These are phyloP conservation scores for Dromius quadrimaculatus DNA, from an alignment of 2,888 invertebrate species.

Conservation along the genomic window DNA sequence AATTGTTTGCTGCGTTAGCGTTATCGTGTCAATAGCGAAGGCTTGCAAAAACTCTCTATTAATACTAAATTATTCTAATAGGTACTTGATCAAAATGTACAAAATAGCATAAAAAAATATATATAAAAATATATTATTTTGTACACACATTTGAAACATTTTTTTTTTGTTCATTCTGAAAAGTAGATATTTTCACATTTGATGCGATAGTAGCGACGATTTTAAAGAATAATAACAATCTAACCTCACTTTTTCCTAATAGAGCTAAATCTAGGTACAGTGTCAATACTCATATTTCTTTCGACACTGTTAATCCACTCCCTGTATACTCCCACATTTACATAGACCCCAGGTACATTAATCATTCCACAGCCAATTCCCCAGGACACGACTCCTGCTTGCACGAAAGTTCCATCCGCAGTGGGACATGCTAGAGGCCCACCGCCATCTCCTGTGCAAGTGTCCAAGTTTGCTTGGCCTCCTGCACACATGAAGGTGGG, in stretches of 20 bases:
- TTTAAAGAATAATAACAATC: background rate
- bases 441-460: conserved; percentile 85
- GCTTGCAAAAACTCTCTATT: too few species aligned
- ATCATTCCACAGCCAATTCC: conserved; percentile 82
- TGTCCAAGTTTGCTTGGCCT: conserved; percentile 79
- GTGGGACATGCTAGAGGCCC: conserved; percentile 74
- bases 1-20: too few species aligned
- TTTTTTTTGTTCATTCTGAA: too few species aligned
- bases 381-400: conserved; percentile 82
- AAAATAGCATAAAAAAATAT: too few species aligned
- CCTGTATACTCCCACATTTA: conserved; percentile 74
- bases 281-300: conserved; percentile 56
- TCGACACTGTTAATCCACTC: conserved; percentile 73
- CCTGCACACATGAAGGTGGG: conserved; percentile 84
- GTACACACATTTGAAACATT: too few species aligned
- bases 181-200: too few species aligned
- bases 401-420: conserved; percentile 21
- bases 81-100: too few species aligned
- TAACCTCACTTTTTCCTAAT: background rate
- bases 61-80: too few species aligned
- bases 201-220: too few species aligned
- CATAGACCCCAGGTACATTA: conserved; percentile 80
- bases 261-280: conserved; percentile 28
- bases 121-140: too few species aligned
- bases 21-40: too few species aligned